Evolutionary conservation across 2,113 vertebrate genomes (phyloP).

Genomic region (Anarhynchus alexandrinus): DNA sequence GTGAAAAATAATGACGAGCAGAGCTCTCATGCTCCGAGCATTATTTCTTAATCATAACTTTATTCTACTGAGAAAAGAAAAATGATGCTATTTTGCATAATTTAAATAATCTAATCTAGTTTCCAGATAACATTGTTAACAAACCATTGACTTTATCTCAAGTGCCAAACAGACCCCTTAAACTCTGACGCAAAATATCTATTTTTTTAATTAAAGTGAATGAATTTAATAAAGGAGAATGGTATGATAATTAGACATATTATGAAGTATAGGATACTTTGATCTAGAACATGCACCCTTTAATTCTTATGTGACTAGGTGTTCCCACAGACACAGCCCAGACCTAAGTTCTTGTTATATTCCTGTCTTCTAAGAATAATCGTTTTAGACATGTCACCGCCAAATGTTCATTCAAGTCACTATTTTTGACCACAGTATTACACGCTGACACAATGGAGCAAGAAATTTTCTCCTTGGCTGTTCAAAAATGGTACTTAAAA

Average conservation of each 20-base stretch:
- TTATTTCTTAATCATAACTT: constrained; percentile 39
- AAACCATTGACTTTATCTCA: constrained; percentile 35
- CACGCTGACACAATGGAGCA: neutral
- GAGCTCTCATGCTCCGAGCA: neutral
- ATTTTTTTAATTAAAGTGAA: constrained; percentile 21
- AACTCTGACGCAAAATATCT: neutral
- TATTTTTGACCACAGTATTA: neutral
- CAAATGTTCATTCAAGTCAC: neutral
- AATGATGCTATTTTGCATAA: neutral
- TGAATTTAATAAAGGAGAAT: neutral
- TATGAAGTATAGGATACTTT: neutral
- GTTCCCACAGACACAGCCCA: constrained; percentile 8
- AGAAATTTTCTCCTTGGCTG: neutral
- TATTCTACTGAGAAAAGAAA: neutral
- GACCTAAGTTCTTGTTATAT: neutral
- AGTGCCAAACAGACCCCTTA: neutral
- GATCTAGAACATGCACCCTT: neutral
- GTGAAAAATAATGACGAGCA: constrained; percentile 49
- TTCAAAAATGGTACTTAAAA: neutral
- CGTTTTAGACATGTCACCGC: neutral
- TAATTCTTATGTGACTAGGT: constrained; percentile 1
- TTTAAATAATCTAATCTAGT: constrained; percentile 36
- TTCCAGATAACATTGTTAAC: constrained; percentile 30
- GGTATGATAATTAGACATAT: neutral
- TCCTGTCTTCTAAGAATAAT: neutral